A percentile compares a stretch with the other conserved stretches of the same genome.
These are phyloP conservation scores for Platysternon megacephalum DNA, from an alignment of 2,113 vertebrate genomes.

Conservation along the genomic window DNA sequence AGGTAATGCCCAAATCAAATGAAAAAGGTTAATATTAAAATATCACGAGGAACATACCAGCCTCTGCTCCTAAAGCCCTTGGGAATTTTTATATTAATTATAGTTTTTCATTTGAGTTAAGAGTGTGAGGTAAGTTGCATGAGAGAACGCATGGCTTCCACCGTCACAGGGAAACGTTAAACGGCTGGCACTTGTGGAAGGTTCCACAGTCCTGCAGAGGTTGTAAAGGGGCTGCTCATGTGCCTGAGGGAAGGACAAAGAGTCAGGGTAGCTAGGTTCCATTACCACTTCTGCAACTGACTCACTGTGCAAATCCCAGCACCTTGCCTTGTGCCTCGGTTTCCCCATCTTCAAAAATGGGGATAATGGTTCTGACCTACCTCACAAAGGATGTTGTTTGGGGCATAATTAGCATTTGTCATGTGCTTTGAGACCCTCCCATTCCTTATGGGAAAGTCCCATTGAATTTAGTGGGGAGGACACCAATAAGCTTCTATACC, in stretches of 20 bases:
- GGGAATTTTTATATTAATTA: slow-evolving; percentile 20
- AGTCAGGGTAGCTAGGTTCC: background rate
- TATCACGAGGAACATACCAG: slow-evolving; percentile 19
- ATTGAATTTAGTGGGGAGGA: slow-evolving; percentile 5
- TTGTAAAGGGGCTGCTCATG: background rate
- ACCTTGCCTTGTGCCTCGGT: background rate
- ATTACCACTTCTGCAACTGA: background rate
- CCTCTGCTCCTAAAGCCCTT: background rate
- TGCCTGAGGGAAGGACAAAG: background rate
- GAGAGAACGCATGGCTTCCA: background rate
- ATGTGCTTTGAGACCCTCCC: background rate
- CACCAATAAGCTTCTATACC: slow-evolving; percentile 43
- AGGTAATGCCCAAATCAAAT: slow-evolving; percentile 43
- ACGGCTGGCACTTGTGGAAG: background rate
- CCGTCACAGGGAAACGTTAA: background rate
- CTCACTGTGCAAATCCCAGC: background rate
- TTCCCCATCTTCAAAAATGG: background rate
- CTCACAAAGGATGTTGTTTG: accelerated
- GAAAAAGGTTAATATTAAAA: slow-evolving; percentile 41
- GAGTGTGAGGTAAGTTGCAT: background rate
- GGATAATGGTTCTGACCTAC: background rate
- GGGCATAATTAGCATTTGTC: slow-evolving; percentile 60
- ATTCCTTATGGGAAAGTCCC: slow-evolving; percentile 19
- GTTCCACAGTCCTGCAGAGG: background rate
- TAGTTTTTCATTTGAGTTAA: background rate